These are phyloP conservation scores for Trinorchestia longiramus DNA, from an alignment of 1,140 invertebrate genomes.

Conservation along the genomic window DNA sequence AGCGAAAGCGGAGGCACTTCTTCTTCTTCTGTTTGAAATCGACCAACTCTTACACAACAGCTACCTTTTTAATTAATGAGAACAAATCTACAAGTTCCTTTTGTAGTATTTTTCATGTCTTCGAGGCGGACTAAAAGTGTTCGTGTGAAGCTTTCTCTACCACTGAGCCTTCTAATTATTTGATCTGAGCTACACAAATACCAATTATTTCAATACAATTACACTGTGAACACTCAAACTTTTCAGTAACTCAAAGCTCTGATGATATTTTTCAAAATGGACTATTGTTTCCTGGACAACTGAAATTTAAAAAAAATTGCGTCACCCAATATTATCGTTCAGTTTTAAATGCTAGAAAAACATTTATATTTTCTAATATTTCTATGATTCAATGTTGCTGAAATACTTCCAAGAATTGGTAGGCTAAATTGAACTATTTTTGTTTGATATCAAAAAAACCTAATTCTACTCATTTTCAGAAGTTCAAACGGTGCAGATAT, in stretches of 20 bases:
- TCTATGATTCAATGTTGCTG: too few relatives aligned
- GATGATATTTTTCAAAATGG: not conserved
- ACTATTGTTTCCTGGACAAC: not conserved
- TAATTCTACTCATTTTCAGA: not conserved
- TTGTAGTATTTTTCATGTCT: too few relatives aligned
- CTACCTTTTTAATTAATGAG: too few relatives aligned
- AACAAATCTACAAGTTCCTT: too few relatives aligned
- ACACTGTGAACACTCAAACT: not conserved
- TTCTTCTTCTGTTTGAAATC: not conserved
- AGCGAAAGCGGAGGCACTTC: not conserved
- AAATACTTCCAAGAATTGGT: too few relatives aligned
- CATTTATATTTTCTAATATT: not conserved
- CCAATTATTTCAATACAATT: not conserved
- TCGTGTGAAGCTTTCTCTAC: too few relatives aligned
- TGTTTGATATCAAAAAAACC: not conserved
- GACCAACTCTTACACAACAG: too few relatives aligned
- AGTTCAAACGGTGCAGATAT: not conserved
- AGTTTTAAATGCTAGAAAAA: not conserved
- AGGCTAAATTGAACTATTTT: not conserved
- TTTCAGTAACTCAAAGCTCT: not conserved
- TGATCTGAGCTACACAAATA: not conserved
- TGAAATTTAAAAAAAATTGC: not conserved
- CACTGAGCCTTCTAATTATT: not conserved
- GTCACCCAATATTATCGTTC: not conserved
- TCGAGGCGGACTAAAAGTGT: too few relatives aligned